These are phyloP conservation scores for Anagrus nilaparvatae DNA, from an alignment of 1,140 invertebrate genomes.

Conservation along the genomic window DNA sequence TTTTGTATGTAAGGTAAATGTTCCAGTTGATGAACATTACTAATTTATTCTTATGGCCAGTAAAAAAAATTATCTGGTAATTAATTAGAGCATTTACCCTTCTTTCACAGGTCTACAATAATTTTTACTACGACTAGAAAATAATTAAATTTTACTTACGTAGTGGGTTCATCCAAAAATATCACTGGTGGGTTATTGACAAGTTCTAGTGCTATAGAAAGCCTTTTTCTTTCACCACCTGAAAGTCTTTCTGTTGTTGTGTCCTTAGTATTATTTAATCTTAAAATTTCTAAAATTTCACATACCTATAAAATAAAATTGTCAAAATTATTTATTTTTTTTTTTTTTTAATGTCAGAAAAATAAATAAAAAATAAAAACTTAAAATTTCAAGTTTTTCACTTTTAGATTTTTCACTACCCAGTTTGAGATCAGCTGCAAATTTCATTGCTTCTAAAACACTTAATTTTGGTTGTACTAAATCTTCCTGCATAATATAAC, in stretches of 20 bases:
- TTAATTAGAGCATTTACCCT: no score
- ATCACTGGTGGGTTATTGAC: constrained; percentile 91
- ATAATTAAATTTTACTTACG: constrained; percentile 46
- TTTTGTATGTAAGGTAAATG: no score
- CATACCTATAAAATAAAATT: constrained; percentile 52
- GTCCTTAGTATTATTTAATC: constrained; percentile 50
- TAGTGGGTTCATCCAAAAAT: constrained; percentile 74
- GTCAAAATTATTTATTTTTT: no score
- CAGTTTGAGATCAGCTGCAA: constrained; percentile 81
- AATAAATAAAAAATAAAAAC: no score
- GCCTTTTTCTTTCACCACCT: constrained; percentile 83
- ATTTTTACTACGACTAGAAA: no score
- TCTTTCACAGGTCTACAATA: no score
- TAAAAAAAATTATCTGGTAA: no score
- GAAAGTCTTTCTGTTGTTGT: constrained; percentile 68
- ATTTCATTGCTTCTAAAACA: constrained; percentile 73
- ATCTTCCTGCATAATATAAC: constrained; percentile 94
- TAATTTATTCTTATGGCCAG: no score
- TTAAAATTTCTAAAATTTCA: constrained; percentile 58
- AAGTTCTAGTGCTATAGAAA: constrained; percentile 86
- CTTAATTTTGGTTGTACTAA: constrained; percentile 75
- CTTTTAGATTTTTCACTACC: constrained; percentile 49
- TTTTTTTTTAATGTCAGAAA: no score
- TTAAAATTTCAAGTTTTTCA: constrained; percentile 63
- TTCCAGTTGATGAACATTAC: no score